Percentiles rank a stretch among this genome's conserved stretches.
Evolutionary conservation across 2,113 vertebrate species (phyloP).

Genomic region (Martes martes): DNA sequence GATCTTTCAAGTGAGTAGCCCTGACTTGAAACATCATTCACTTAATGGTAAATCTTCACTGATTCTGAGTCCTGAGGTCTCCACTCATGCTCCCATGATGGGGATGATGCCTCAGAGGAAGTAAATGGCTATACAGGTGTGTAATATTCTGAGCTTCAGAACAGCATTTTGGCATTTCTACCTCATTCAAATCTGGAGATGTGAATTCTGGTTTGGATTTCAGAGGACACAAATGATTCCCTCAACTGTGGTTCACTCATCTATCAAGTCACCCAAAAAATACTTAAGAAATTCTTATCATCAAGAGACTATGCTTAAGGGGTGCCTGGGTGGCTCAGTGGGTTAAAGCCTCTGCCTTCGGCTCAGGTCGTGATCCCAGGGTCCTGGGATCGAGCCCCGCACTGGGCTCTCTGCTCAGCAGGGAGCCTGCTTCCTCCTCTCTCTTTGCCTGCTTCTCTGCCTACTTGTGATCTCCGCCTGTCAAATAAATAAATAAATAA

Average conservation of each 20-base stretch:
- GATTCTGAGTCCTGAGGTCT: neutral
- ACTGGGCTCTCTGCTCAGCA: too few species aligned
- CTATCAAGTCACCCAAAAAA: neutral
- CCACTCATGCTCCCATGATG: neutral
- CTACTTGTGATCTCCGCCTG: too few species aligned
- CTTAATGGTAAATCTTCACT: neutral
- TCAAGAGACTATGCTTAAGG: neutral
- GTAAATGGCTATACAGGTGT: neutral
- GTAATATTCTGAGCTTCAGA: neutral
- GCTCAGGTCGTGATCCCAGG: too few species aligned
- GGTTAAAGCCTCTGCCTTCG: too few species aligned
- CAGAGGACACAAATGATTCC: neutral
- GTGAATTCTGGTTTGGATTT: constrained; percentile 8
- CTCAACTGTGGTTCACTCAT: neutral
- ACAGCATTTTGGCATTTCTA: neutral
- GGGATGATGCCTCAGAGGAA: neutral
- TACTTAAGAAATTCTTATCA: neutral
- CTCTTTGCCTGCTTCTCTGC: too few species aligned
- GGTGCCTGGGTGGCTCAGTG: too few species aligned
- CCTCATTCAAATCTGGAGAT: neutral
- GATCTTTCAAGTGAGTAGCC: neutral
- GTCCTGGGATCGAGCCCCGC: too few species aligned
- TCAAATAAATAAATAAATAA: too few species aligned
- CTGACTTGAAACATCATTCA: neutral
- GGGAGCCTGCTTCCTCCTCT: too few species aligned